These are phyloP conservation scores for Drosophila ogumai DNA, from an alignment of 1,140 invertebrate genomes.

Conservation along the genomic window DNA sequence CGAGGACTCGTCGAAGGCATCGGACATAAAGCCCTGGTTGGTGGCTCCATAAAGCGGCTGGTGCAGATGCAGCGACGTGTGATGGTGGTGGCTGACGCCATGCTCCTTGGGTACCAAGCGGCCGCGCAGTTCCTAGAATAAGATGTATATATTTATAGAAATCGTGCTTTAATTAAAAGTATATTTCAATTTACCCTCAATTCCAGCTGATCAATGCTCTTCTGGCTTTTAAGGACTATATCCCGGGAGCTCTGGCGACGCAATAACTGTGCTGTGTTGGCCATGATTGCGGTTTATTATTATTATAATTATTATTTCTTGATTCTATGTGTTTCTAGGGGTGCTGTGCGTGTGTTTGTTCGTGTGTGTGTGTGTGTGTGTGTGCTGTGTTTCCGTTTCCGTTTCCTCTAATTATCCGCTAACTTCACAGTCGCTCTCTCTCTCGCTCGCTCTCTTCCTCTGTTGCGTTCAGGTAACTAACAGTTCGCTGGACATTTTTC, in stretches of 20 bases:
- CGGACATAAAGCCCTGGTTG: constrained; percentile 91
- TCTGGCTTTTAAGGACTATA: constrained; percentile 86
- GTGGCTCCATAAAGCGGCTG: constrained; percentile 92
- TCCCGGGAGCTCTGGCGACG: constrained; percentile 94
- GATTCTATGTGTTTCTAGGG: constrained; percentile 13
- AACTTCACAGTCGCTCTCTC: background rate
- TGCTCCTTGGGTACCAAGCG: constrained; percentile 92
- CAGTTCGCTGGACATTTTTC: constrained; percentile 34
- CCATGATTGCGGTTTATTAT: constrained; percentile 87
- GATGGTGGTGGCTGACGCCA: constrained; percentile 85
- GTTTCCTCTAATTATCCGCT: constrained; percentile 5
- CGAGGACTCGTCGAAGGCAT: constrained; percentile 91
- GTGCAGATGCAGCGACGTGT: constrained; percentile 80
- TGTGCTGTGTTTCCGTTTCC: constrained; percentile 22
- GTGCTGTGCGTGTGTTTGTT: constrained; percentile 21
- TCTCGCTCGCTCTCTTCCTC: background rate
- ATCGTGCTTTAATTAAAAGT: background rate
- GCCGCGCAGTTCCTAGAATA: constrained; percentile 88
- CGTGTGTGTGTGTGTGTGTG: background rate
- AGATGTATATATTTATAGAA: background rate
- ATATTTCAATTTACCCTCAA: constrained; percentile 87
- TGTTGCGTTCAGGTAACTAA: constrained; percentile 49
- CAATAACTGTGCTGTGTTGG: constrained; percentile 94
- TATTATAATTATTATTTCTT: constrained; percentile 22
- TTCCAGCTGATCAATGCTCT: constrained; percentile 93